Conservation (phyloP, 2,888 invertebrate species). For the Lasioglossum lativentre region DNA sequence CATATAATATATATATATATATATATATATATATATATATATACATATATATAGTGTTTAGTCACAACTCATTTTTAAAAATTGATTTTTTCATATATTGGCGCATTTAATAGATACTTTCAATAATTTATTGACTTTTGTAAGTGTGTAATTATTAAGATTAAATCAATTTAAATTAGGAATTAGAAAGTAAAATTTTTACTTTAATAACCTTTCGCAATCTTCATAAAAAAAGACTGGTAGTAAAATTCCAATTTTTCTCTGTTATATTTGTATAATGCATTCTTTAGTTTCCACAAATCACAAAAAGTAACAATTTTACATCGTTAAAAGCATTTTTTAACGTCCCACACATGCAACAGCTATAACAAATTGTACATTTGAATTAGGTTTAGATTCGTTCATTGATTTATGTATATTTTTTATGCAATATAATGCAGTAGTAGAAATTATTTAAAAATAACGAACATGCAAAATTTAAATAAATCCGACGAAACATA, state of each 20-base stretch:
- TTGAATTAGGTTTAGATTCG: not conserved
- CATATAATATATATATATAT: too few species aligned
- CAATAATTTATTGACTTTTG: conserved; percentile 3
- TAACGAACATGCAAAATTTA: not conserved
- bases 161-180: not conserved
- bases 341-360: not conserved
- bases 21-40: too few species aligned
- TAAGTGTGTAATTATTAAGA: not conserved
- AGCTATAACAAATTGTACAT: not conserved
- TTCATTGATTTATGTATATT: not conserved
- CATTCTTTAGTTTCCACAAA: too few species aligned
- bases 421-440: not conserved
- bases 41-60: not conserved
- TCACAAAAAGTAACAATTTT: too few species aligned
- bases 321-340: not conserved
- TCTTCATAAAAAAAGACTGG: not conserved
- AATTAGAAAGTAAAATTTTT: not conserved
- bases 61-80: not conserved
- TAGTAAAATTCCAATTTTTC: not conserved
- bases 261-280: too few species aligned
- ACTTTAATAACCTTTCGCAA: not conserved
- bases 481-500: conserved; percentile 6
- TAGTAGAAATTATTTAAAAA: not conserved
- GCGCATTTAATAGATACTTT: not conserved
- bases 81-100: not conserved